These are phyloP conservation scores for Fulmarus glacialis DNA, from an alignment of 2,113 vertebrate species.

Conservation along the genomic window DNA sequence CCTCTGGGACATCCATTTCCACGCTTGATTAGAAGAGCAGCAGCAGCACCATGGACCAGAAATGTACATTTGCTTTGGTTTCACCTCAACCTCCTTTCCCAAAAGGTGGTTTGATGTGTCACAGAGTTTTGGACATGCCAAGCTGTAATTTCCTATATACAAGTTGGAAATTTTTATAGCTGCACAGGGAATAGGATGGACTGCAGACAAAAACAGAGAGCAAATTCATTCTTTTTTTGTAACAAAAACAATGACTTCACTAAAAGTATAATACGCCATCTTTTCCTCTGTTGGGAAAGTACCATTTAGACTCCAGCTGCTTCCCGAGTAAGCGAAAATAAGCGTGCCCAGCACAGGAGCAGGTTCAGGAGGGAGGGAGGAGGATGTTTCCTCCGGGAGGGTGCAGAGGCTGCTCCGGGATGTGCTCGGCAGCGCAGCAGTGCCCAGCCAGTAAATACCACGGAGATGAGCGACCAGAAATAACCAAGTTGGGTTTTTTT, in stretches of 20 bases:
- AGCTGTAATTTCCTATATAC: not conserved
- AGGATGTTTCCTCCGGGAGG: rapidly evolving
- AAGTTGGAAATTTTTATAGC: not conserved
- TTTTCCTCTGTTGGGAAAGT: not conserved
- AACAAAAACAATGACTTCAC: not conserved
- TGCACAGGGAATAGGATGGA: not conserved
- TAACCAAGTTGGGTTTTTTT: not conserved
- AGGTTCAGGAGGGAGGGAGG: not conserved
- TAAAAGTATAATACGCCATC: not conserved
- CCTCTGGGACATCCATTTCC: not conserved
- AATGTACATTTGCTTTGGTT: not conserved
- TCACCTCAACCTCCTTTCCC: not conserved
- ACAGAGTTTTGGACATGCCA: not conserved
- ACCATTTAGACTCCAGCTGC: not conserved
- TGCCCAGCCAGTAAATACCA: not conserved
- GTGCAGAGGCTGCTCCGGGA: not conserved
- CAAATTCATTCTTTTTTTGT: not conserved
- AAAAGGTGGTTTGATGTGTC: not conserved
- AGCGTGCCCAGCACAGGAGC: rapidly evolving
- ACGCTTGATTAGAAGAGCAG: not conserved
- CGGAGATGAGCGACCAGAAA: rapidly evolving
- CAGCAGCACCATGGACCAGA: not conserved
- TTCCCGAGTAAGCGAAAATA: not conserved
- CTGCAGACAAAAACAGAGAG: not conserved
- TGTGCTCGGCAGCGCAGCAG: rapidly evolving